Evolutionary conservation across 2,113 vertebrate genomes (phyloP), one percentile per base, ranked within the genome.

Genomic region (Empidonax alnorum): DNA sequence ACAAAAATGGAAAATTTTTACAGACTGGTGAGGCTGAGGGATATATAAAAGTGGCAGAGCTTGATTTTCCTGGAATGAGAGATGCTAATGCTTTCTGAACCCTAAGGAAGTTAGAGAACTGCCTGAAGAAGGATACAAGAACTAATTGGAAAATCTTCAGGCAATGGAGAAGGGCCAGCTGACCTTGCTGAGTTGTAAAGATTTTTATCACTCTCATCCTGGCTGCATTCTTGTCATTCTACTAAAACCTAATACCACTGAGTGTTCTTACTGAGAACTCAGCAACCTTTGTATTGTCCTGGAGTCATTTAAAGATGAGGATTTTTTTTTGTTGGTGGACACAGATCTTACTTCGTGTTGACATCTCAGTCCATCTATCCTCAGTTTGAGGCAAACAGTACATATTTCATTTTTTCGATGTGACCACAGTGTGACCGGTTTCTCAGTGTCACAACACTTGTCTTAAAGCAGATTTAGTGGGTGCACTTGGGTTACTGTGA

Each of bases 181-280:
- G 77, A 82, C 73, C 61, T 75, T 91, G 71, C 58, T 90, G 87
- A 83, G 62, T 91, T 69, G 66, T 63, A 47, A 84, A 90, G 82
- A 91, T 82, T 93, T 95, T 91, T 90, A 65, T 89, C 66, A 50
- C 8, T 7, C 62, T 91, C 68, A 22, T 71, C 72, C 91, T 87
- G 81, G 66, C 47, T 84, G 35, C 12, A 1, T 67, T 78, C 61
- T 63, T 94, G 61, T 81, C 17, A 23, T 75, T 72, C 16, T 31
- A 31, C 69, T 94, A 37, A 89, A 65, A 59, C 35, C 39, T 87
- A 59, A 82, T 82, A 27, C 77, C 21, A 42, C 14, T 67, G 63
- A 65, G 53, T 78, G 44, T 71, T 75, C 49, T 47, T 82, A 27
- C 56, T 68, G 59, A 69, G 69, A 31, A 52, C 69, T 84, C 66